These are phyloP conservation scores for Malurus melanocephalus DNA, from an alignment of 2,113 vertebrate genomes.

Conservation along the genomic window DNA sequence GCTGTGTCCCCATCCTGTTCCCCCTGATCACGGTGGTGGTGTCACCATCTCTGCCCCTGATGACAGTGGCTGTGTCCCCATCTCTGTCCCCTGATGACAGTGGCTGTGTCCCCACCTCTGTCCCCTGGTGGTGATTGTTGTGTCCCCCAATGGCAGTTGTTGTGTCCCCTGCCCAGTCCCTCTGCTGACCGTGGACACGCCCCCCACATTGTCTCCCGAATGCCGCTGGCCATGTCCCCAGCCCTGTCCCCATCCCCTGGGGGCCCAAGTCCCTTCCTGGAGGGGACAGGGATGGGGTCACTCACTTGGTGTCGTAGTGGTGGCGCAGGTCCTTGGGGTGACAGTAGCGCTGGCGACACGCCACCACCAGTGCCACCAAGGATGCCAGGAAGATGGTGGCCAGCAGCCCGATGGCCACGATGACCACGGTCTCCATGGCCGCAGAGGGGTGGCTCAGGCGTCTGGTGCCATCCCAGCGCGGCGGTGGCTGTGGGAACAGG, in stretches of 20 bases:
- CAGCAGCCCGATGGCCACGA: conserved; percentile 92
- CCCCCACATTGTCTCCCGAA: background rate
- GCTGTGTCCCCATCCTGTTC: too few species aligned
- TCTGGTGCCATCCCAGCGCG: background rate
- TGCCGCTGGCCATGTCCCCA: background rate
- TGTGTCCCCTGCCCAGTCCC: background rate
- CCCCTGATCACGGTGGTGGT: too few species aligned
- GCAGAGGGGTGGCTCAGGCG: background rate
- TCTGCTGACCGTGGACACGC: rapidly evolving
- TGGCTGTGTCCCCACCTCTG: background rate
- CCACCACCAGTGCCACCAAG: conserved; percentile 89
- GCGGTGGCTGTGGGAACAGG: background rate
- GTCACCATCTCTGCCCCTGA: background rate
- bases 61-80: background rate
- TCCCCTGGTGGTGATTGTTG: too few species aligned
- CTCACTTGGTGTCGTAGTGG: conserved; percentile 92
- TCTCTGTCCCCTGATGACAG: background rate
- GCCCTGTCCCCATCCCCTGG: background rate
- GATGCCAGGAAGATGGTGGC: conserved; percentile 96
- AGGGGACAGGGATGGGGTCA: background rate
- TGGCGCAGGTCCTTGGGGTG: conserved; percentile 83
- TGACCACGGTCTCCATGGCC: conserved; percentile 94
- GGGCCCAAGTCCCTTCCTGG: background rate
- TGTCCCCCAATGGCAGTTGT: background rate
- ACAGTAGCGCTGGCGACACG: conserved; percentile 93